Conservation (phyloP, 2,888 invertebrate species). For the Alentia gelatinosa region DNA sequence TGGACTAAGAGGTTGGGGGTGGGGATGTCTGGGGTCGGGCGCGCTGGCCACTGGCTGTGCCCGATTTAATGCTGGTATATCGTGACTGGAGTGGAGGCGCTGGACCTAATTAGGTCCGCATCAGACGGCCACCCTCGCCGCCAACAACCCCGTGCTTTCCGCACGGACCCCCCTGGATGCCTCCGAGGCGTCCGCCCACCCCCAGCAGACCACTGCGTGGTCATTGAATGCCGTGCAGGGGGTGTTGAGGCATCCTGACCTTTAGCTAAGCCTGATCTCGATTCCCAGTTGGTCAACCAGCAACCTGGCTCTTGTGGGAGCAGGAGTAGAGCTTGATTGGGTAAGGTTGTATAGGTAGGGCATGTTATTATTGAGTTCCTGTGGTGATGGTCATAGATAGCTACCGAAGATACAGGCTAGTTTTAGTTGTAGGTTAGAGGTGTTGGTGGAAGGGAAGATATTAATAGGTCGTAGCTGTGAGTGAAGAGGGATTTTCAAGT, state of each 20-base stretch:
- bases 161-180: background rate
- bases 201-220: background rate
- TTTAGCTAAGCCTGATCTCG: background rate
- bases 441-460: too few species aligned
- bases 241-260: slow-evolving; percentile 12
- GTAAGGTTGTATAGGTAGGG: background rate
- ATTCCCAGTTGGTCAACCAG: background rate
- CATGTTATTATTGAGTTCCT: too few species aligned
- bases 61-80: slow-evolving; percentile 16
- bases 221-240: background rate
- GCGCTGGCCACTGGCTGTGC: background rate
- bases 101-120: slow-evolving; percentile 1
- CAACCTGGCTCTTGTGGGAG: background rate
- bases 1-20: background rate
- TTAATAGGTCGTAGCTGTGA: too few species aligned
- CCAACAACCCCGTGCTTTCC: background rate
- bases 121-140: background rate
- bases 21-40: background rate
- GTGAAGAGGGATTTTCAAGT: too few species aligned
- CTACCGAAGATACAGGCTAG: too few species aligned
- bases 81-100: slow-evolving; percentile 3
- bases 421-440: too few species aligned
- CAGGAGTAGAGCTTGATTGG: background rate
- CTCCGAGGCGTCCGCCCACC: background rate
- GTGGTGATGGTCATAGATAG: too few species aligned